Percentiles rank a stretch among this genome's conserved stretches.
These are phyloP conservation scores for Pseudoips prasinana DNA, from an alignment of 2,888 invertebrate genomes.

Conservation along the genomic window DNA sequence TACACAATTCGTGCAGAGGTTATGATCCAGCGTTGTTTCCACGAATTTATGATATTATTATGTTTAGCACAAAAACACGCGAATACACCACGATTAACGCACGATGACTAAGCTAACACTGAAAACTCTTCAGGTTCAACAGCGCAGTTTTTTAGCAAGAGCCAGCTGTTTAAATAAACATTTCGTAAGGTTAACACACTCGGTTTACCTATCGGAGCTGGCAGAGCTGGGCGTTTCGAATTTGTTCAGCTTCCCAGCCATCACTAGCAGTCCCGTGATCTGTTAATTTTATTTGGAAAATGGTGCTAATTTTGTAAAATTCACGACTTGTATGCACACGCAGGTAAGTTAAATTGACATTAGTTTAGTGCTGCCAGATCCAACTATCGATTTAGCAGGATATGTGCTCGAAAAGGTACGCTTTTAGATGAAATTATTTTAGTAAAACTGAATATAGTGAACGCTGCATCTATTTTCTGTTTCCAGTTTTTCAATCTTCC, in stretches of 20 bases:
- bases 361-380: too few species aligned
- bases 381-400: too few species aligned
- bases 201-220: slow-evolving; percentile 92
- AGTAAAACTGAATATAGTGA: too few species aligned
- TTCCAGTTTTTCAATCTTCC: too few species aligned
- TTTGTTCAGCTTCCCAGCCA: slow-evolving; percentile 82
- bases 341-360: slow-evolving; percentile 46
- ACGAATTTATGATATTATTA: slow-evolving; percentile 33
- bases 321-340: slow-evolving; percentile 54
- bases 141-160: slow-evolving; percentile 54
- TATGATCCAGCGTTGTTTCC: slow-evolving; percentile 56
- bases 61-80: slow-evolving; percentile 49
- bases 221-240: slow-evolving; percentile 95
- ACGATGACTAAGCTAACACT: slow-evolving; percentile 56
- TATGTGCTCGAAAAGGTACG: too few species aligned
- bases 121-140: slow-evolving; percentile 46
- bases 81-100: slow-evolving; percentile 42
- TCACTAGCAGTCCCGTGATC: slow-evolving; percentile 48
- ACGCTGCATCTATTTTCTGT: too few species aligned
- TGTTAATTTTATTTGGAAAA: slow-evolving; percentile 32
- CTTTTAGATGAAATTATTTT: too few species aligned
- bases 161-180: slow-evolving; percentile 78
- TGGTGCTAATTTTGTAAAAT: slow-evolving; percentile 38
- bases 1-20: slow-evolving; percentile 74
- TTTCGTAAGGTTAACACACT: slow-evolving; percentile 56